Percentiles rank a stretch among this genome's conserved stretches.
Conservation (phyloP, 1,140 invertebrate genomes). For the Drosophila teissieri region DNA sequence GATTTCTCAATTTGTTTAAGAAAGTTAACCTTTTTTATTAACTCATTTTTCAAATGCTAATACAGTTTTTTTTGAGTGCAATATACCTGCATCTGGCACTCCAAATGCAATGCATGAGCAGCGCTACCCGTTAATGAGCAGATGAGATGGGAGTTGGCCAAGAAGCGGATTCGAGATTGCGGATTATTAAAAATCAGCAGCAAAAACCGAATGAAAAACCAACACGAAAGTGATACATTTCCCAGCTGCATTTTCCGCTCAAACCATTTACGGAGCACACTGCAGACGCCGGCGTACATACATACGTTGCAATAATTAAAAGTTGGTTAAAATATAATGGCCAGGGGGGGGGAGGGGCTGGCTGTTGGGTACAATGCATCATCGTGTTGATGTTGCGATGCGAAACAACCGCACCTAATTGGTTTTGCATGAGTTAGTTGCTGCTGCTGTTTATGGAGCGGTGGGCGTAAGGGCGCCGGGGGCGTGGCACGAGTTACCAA, state of each 20-base stretch:
- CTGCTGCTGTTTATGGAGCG: conserved; percentile 17
- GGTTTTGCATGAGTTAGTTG: conserved; percentile 73
- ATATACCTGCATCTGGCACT: background rate
- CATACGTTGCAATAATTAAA: conserved; percentile 49
- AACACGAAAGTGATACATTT: conserved; percentile 21
- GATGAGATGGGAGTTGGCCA: conserved; percentile 40
- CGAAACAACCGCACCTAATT: conserved; percentile 75
- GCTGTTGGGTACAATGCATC: conserved; percentile 27
- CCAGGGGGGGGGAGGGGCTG: conserved; percentile 3
- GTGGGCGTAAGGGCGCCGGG: conserved; percentile 7
- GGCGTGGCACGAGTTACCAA: conserved; percentile 11
- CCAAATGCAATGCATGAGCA: conserved; percentile 54
- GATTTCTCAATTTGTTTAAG: too few species aligned
- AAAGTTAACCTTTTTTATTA: too few species aligned
- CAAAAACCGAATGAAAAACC: conserved; percentile 5
- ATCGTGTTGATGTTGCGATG: conserved; percentile 65
- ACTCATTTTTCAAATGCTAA: too few species aligned
- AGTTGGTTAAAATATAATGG: conserved; percentile 37
- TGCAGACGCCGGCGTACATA: background rate
- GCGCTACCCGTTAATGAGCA: conserved; percentile 47
- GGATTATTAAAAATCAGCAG: conserved; percentile 40
- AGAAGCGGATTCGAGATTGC: conserved; percentile 42
- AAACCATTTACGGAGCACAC: conserved; percentile 27
- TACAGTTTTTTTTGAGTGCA: background rate
- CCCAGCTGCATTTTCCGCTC: conserved; percentile 21